Conservation (phyloP, 2,888 invertebrate genomes). For the Liodrosophila aerea region DNA sequence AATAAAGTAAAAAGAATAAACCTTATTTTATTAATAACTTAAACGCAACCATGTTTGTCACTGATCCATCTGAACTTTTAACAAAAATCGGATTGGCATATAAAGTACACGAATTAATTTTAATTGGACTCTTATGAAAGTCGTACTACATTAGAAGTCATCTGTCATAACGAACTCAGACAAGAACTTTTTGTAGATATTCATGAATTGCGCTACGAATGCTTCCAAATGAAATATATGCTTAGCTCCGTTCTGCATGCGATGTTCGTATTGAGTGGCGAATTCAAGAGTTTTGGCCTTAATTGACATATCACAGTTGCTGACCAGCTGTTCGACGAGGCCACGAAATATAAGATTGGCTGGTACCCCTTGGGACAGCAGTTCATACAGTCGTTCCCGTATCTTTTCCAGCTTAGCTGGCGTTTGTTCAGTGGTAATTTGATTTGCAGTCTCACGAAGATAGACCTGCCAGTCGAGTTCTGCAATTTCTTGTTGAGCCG, state of each 20-base stretch:
- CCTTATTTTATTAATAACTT: not conserved
- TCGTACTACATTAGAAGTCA: conserved; percentile 60
- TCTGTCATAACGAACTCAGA: conserved; percentile 81
- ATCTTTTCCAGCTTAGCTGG: conserved; percentile 92
- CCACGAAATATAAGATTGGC: conserved; percentile 95
- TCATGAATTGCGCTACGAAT: conserved; percentile 98
- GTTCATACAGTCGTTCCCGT: conserved; percentile 94
- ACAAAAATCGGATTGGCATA: too few relatives aligned
- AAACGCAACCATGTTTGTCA: not conserved
- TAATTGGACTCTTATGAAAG: too few relatives aligned
- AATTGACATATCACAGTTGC: conserved; percentile 94
- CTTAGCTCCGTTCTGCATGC: conserved; percentile 95
- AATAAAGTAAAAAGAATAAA: too few relatives aligned
- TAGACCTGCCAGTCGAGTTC: conserved; percentile 97
- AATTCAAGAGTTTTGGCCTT: conserved; percentile 92
- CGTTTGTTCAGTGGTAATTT: conserved; percentile 93
- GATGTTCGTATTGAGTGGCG: conserved; percentile 96
- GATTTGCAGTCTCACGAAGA: conserved; percentile 92
- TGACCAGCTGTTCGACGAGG: conserved; percentile 91
- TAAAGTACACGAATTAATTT: too few relatives aligned
- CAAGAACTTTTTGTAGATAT: conserved; percentile 92
- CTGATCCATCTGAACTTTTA: too few relatives aligned
- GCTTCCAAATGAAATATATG: conserved; percentile 98
- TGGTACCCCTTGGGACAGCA: conserved; percentile 96
- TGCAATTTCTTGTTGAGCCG: conserved; percentile 89